phyloP scores from a whole-genome alignment of 2,888 invertebrate genomes.

The Nemoura dubitans region DNA sequence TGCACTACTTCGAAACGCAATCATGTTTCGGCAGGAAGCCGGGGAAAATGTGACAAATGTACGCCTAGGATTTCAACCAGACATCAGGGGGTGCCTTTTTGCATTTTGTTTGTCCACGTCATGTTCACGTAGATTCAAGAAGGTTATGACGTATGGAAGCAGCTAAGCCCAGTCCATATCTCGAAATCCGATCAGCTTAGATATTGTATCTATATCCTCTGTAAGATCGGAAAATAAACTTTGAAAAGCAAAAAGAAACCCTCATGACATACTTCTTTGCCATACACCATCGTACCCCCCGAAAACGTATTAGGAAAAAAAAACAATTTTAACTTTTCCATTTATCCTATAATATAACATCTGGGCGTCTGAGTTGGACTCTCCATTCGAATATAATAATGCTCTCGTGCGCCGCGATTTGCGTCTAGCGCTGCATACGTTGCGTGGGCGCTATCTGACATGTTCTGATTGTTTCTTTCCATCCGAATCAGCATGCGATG shows the following conservation, averaged over 20 bases:
- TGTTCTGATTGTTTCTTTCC: not conserved
- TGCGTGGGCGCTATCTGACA: not conserved
- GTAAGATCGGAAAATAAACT: not conserved
- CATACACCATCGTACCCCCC: too few species aligned
- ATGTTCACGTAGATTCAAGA: not conserved
- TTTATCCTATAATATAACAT: too few species aligned
- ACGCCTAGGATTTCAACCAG: not conserved
- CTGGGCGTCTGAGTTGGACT: too few species aligned
- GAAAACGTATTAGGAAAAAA: too few species aligned
- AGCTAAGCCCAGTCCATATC: conserved; percentile 5
- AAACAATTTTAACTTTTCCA: too few species aligned
- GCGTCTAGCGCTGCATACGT: not conserved
- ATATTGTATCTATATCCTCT: not conserved
- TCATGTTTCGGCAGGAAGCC: not conserved
- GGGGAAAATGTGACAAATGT: not conserved
- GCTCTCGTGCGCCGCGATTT: too few species aligned
- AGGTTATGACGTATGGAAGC: not conserved
- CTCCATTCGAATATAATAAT: too few species aligned
- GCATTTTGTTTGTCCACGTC: not conserved
- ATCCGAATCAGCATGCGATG: not conserved
- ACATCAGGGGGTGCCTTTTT: not conserved
- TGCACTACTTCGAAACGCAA: not conserved
- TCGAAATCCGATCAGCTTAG: conserved; percentile 37
- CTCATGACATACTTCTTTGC: not conserved
- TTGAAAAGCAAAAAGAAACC: not conserved